Percentiles rank a stretch among this genome's conserved stretches.
These are phyloP conservation scores for Manacus vitellinus DNA, from an alignment of 2,113 vertebrate genomes.

Conservation along the genomic window DNA sequence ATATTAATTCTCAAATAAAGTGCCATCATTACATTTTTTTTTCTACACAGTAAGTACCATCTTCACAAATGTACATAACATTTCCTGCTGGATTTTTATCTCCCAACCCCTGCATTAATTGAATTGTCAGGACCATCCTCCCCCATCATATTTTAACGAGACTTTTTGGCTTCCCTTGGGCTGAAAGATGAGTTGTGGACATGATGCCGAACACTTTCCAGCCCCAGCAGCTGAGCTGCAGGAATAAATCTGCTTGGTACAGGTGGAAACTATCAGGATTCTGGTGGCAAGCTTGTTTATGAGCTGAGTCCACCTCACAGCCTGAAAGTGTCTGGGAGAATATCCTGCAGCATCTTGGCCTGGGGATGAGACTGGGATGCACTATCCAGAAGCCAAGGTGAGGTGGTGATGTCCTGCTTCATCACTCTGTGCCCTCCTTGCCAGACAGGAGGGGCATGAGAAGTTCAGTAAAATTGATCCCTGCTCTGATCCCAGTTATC, in stretches of 20 bases:
- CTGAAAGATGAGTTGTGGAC: background rate
- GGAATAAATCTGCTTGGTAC: background rate
- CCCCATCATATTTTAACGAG: background rate
- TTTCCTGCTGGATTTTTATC: background rate
- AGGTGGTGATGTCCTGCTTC: background rate
- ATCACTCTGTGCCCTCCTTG: fast-evolving
- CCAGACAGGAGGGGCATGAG: fast-evolving
- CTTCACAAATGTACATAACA: background rate
- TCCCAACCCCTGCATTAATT: background rate
- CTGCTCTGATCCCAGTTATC: background rate
- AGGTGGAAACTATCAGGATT: background rate
- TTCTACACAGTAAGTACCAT: background rate
- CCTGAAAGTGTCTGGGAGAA: background rate
- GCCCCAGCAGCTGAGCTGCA: background rate
- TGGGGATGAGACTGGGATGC: background rate
- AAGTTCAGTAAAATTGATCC: background rate
- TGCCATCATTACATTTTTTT: background rate
- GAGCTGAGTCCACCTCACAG: background rate
- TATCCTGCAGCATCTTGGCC: background rate
- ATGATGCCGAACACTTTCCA: fast-evolving
- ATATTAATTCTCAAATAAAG: background rate
- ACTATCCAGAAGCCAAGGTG: too few relatives aligned
- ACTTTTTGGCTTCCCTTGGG: background rate
- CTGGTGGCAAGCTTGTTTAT: background rate
- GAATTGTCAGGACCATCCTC: background rate